Base-by-base conservation (phyloP, 2,797 vertebrate genomes). In the Peromyscus aztecus region DNA sequence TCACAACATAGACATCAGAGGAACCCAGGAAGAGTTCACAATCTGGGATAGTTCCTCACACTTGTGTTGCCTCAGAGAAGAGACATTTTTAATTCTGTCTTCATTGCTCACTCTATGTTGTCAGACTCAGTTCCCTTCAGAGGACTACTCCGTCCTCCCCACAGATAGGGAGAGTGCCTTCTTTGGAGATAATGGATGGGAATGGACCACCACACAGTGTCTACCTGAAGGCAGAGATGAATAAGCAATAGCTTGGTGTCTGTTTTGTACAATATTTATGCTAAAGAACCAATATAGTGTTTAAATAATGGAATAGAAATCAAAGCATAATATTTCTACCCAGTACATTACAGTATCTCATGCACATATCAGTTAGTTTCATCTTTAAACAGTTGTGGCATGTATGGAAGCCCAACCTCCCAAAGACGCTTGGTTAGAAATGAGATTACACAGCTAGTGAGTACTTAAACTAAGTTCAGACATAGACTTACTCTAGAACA, bases 141-240 rank as follows among this genome's bases (percentile, higher is more conserved):
- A 61, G 2, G 57, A 84, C 24, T 63, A 63, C 29, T 75, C 29
- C 34, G 10, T n/a, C 16, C 12, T 34, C 31, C 55, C 7, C n/a
- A 19, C 27, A 76, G 24, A 55, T 2, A 75, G 37, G 9, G 27
- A 61, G 85, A 88, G 9, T 12, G 2, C 0, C 9, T 57, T 40
- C 12, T 40, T 37, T 59, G 37, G n/a, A 82, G 5, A 10, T 6
- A n/a, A 61, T 6, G 23, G 0, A 46, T 27, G 2, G 19, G 19
- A 13, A 49, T 19, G 8, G 16, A 73, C 5, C 5, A 21, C 3
- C 1, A 55, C 2, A n/a, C 1, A 14, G 1, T 43, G 21, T n/a
- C 4, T 24, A 43, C 16, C 13, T 75, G 2, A 23, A 19, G 34
- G 1, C 6, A 73, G 34, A 12, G 3, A 40, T 46, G 57, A 63